A percentile compares a stretch with the other conserved stretches of the same genome.
phyloP scores from a whole-genome alignment of 1,140 invertebrate species.

The Mizuhopecten yessoensis region DNA sequence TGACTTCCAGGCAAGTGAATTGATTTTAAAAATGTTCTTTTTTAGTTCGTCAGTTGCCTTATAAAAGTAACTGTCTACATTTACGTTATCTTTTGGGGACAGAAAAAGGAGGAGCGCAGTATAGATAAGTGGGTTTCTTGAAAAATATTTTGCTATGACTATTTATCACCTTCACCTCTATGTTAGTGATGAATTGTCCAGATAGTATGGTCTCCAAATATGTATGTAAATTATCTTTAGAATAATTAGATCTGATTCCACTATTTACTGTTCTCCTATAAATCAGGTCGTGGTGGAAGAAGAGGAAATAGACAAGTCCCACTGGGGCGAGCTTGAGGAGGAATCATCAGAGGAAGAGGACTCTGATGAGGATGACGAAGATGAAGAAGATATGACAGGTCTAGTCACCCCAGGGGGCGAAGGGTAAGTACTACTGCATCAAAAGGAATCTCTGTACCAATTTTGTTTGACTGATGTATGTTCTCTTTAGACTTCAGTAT shows the following conservation, averaged over 20 bases:
- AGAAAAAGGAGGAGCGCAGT: too few species aligned
- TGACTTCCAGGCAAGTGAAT: constrained; percentile 76
- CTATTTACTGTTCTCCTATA: constrained; percentile 45
- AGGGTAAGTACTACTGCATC: constrained; percentile 74
- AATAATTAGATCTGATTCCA: neutral
- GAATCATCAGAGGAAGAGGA: constrained; percentile 90
- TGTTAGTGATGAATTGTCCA: too few species aligned
- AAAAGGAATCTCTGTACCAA: too few species aligned
- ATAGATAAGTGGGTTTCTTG: too few species aligned
- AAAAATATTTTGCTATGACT: too few species aligned
- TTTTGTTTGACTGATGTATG: too few species aligned
- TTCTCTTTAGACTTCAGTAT: too few species aligned
- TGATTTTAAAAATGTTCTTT: neutral
- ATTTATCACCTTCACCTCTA: neutral
- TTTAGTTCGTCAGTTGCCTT: too few species aligned
- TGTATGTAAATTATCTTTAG: too few species aligned
- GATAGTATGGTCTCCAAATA: too few species aligned
- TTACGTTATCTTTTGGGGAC: too few species aligned
- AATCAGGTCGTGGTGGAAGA: constrained; percentile 86
- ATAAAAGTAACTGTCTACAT: too few species aligned
- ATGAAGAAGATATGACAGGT: constrained; percentile 86
- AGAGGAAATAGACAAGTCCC: constrained; percentile 93
- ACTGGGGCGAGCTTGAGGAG: constrained; percentile 98
- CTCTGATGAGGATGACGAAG: constrained; percentile 86
- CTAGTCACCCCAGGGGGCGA: constrained; percentile 83